Base-by-base conservation (phyloP, 2,888 invertebrate genomes). In the Helleia helle region DNA sequence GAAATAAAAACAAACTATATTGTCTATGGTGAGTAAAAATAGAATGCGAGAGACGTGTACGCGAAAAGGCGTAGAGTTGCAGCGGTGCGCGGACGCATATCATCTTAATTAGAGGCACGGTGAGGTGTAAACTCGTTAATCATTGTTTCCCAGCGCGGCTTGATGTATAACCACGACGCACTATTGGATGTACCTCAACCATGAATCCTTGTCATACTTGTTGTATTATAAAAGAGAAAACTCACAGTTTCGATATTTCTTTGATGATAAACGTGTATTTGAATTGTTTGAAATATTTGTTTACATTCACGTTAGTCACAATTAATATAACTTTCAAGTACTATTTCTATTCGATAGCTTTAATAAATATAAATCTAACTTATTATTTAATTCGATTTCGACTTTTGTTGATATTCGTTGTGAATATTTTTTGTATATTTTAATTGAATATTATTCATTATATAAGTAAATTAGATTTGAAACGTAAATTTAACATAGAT, bases 71-170 rank as follows among this genome's bases (percentile, higher is more conserved):
- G 38, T 38, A 31, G 69, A 62, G 62, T 58, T 55, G 65, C 69
- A 67, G 51, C 65, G 58, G 66, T 66, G 77, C 73, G 71, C 68
- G 55, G 55, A 62, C 71, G 76, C 79, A 81, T 74, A 71, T 75
- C 73, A 73, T 76, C 80, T 81, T 83, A 80, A 83, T 83, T 83
- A 80, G 75, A 64, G 64, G 65, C 74, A 66, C 58, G 62, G 61
- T 71, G 79, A 81, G 77, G 83, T 83, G 83, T 76, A 76, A 83
- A 81, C 72, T 80, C 80, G 75, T 81, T 77, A 72, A 80, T 81
- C 83, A 81, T 79, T 79, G 77, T 73, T 80, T 63, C 68, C 66
- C 51, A 62, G 65, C 58, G 51, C 58, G 52, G 47, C 65, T 63
- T 71, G 76, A 77, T 75, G 61, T 59, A 74, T 73, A 62, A 60